These are phyloP conservation scores for Agrotis ipsilon DNA, from an alignment of 2,888 invertebrate species.

Conservation along the genomic window DNA sequence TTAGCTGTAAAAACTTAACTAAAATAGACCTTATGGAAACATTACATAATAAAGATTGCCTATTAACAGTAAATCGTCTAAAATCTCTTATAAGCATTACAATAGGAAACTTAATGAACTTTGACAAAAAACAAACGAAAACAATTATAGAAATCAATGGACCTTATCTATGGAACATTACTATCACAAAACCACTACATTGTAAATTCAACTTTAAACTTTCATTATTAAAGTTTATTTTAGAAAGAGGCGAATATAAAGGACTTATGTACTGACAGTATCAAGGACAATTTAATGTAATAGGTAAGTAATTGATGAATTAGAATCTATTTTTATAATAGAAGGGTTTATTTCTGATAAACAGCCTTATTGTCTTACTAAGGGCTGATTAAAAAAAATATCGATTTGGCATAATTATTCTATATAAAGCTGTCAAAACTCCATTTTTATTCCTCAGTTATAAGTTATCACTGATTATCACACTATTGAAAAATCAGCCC, in stretches of 20 bases:
- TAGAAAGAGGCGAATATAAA: neutral
- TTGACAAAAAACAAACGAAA: slow-evolving; percentile 49
- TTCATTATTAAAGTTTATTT: neutral
- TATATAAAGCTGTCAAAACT: too few species aligned
- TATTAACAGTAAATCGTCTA: slow-evolving; percentile 34
- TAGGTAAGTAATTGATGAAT: slow-evolving; percentile 19
- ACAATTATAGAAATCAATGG: slow-evolving; percentile 60
- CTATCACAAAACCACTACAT: slow-evolving; percentile 5
- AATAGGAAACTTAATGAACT: slow-evolving; percentile 44
- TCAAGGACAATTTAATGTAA: slow-evolving; percentile 36
- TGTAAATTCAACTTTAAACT: slow-evolving; percentile 5
- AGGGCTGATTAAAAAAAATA: too few species aligned
- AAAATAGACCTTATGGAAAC: neutral
- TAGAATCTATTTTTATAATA: slow-evolving; percentile 45
- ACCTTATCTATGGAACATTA: slow-evolving; percentile 55
- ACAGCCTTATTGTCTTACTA: neutral
- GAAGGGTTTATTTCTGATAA: slow-evolving; percentile 21
- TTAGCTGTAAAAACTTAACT: too few species aligned
- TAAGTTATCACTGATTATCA: too few species aligned
- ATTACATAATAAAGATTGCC: slow-evolving; percentile 16
- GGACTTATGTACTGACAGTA: slow-evolving; percentile 9
- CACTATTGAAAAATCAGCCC: too few species aligned
- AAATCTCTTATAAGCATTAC: slow-evolving; percentile 32
- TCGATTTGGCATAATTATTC: too few species aligned
- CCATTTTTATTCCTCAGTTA: too few species aligned